phyloP scores from a whole-genome alignment of 2,113 vertebrate genomes.

The Tiliqua scincoides region DNA sequence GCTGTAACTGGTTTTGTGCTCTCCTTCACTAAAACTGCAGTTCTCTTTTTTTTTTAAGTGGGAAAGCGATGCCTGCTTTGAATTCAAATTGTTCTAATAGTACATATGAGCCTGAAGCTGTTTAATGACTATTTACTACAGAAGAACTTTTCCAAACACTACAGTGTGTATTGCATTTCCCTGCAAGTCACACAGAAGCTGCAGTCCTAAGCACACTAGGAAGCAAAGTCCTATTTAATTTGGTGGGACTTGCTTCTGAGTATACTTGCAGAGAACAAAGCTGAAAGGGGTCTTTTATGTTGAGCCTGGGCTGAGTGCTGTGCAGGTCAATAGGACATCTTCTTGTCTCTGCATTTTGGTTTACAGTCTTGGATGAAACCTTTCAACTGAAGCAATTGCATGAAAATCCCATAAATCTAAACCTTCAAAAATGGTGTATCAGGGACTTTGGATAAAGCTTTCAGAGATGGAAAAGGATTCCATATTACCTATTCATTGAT shows the following conservation, averaged over 20 bases:
- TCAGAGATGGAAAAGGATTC: fast-evolving
- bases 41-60: too few species aligned
- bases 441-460: not conserved
- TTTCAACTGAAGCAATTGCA: not conserved
- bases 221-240: not conserved
- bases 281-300: not conserved
- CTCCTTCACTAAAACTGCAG: not conserved
- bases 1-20: not conserved
- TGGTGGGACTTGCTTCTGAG: not conserved
- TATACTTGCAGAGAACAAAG: too few species aligned
- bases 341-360: too few species aligned
- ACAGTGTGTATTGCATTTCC: not conserved
- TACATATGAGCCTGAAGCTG: not conserved
- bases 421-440: not conserved
- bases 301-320: not conserved
- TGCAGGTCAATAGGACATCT: not conserved
- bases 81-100: not conserved
- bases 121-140: not conserved
- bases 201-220: not conserved
- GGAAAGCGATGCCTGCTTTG: too few species aligned
- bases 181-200: not conserved
- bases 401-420: not conserved
- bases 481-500: not conserved
- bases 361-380: not conserved
- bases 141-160: not conserved